Percentiles rank a stretch among this genome's conserved stretches.
Evolutionary conservation across 1,140 invertebrate genomes (phyloP).

Genomic region (Rhyzopertha dominica): DNA sequence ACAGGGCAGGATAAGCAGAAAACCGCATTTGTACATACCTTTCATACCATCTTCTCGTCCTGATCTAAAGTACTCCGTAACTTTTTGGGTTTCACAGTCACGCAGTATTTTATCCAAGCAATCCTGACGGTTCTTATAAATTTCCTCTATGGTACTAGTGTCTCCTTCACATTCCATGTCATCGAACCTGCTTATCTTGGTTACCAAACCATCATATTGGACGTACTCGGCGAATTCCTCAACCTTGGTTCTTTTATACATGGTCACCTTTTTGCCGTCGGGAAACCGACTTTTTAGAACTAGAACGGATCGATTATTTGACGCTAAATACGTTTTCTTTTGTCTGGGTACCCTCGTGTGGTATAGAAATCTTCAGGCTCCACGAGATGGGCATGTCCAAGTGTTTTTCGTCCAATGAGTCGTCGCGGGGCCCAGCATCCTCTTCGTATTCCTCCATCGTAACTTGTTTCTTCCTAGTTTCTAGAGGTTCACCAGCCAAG

Average conservation of each 20-base stretch:
- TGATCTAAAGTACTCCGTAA: slow-evolving; percentile 62
- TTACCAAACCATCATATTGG: slow-evolving; percentile 63
- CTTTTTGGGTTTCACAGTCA: slow-evolving; percentile 52
- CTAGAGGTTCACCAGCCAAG: slow-evolving; percentile 58
- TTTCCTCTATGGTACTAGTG: slow-evolving; percentile 56
- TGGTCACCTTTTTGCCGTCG: slow-evolving; percentile 60
- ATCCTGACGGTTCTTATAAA: slow-evolving; percentile 66
- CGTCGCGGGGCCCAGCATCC: slow-evolving; percentile 39
- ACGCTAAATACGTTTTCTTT: not conserved
- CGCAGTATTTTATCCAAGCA: slow-evolving; percentile 56
- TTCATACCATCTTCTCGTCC: slow-evolving; percentile 65
- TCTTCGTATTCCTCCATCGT: slow-evolving; percentile 49
- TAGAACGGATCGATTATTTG: slow-evolving; percentile 38
- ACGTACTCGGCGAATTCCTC: slow-evolving; percentile 75
- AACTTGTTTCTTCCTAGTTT: slow-evolving; percentile 46
- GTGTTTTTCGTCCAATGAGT: slow-evolving; percentile 65
- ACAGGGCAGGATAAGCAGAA: too few species aligned
- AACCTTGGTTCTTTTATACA: slow-evolving; percentile 70
- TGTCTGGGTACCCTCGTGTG: slow-evolving; percentile 52
- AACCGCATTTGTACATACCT: slow-evolving; percentile 48
- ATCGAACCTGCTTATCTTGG: slow-evolving; percentile 61
- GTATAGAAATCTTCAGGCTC: slow-evolving; percentile 65
- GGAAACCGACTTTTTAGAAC: slow-evolving; percentile 73
- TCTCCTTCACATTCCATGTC: slow-evolving; percentile 61
- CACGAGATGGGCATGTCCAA: slow-evolving; percentile 77